Base-by-base conservation (phyloP, 2,888 invertebrate genomes). In the Coenonympha arcania region DNA sequence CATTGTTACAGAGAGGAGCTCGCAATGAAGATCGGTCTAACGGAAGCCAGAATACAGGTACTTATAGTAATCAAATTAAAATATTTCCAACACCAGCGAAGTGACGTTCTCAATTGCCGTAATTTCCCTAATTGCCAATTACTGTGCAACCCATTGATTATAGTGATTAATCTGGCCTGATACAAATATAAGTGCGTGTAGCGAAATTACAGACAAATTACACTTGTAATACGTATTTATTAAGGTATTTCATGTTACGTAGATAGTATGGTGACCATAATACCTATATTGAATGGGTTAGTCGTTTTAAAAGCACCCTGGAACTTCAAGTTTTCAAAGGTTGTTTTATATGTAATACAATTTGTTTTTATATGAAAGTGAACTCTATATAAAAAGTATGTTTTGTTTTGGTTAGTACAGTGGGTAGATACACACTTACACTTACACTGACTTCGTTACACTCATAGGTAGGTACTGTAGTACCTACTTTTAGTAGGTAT, bases 21-120 rank as follows among this genome's bases (percentile, higher is more conserved):
- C 55, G 96, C 96, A 28, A 94, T 96, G 93, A 95, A 96, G 87
- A 95, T 96, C 68, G 96, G 95, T 66, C 87, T 96, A 63, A 96
- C 96, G 40, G 96, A 96, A 89, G 96, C 96, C 50, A 89, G 96
- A 76, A 96, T 96, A 84, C 96, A 96, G 92, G 96, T 96, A 88
- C n/a, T n/a, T n/a, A n/a, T 88, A 68, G 50, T 44, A 67, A 55
- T 44, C 50, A 49, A 50, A 55, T 54, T 56, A 48, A 55, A 41
- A 56, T 53, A 47, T 52, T 56, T 47, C 34, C 41, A 36, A 52
- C 48, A 48, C 37, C 42, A n/a, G n/a, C n/a, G n/a, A n/a, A n/a
- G n/a, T n/a, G n/a, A 52, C 37, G 33, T 9, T 13, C 11, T 42
- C 40, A 51, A 52, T 47, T 48, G 39, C 41, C 15, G 48, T 48